phyloP scores from a whole-genome alignment of 2,113 vertebrate genomes.

The Tragelaphus strepsiceros region DNA sequence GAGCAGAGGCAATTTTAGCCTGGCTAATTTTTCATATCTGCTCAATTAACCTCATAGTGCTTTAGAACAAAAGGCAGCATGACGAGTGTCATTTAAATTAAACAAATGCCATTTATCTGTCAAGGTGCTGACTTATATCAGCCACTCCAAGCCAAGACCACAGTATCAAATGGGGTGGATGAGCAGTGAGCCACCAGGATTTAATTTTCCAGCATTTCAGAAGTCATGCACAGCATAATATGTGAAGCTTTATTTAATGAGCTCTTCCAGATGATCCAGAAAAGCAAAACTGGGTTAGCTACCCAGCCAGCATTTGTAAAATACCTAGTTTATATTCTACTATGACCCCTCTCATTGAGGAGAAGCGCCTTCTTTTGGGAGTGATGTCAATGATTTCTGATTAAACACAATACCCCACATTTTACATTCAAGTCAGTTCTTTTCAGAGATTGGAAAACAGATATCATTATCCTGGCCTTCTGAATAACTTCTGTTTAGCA shows the following conservation, averaged over 20 bases:
- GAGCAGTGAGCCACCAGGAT: background rate
- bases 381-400: background rate
- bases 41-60: constrained; percentile 80
- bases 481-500: background rate
- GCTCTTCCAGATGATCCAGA: background rate
- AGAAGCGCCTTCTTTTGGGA: background rate
- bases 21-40: constrained; percentile 75
- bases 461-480: background rate
- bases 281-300: background rate
- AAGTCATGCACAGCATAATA: background rate
- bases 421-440: background rate
- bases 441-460: background rate
- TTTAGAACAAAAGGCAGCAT: constrained; percentile 74
- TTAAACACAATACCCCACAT: background rate
- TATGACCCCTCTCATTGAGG: background rate
- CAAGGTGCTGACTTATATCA: constrained; percentile 66
- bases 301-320: background rate
- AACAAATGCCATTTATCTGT: constrained; percentile 75
- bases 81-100: constrained; percentile 71
- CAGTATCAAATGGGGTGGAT: constrained; percentile 48
- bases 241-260: background rate
- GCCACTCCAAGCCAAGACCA: constrained; percentile 34
- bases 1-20: constrained; percentile 66
- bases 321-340: background rate
- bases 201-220: constrained; percentile 46